Base-by-base conservation (phyloP, 2,888 invertebrate species). In the Hypsopygia costalis region DNA sequence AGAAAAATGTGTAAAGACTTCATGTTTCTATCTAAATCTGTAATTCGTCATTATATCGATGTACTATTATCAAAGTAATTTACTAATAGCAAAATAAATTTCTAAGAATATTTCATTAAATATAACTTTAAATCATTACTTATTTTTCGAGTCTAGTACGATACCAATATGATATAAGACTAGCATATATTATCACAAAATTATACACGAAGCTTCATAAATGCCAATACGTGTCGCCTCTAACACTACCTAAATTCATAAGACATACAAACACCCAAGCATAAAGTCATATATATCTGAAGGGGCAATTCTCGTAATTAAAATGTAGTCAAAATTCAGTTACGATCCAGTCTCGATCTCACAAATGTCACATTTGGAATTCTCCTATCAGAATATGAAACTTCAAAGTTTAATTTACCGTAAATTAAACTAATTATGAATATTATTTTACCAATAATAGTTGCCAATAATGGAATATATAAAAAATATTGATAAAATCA, bases 171-270 rank as follows among this genome's bases (percentile, higher is more conserved):
- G n/a, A n/a, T n/a, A n/a, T 12, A 12, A 31, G n/a, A 8, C 34
- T 34, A 40, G 34, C 12, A 38, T 4, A 7, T 33, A 28, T 31
- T 34, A 39, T 34, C 33, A 34, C 33, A 33, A 39, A 37, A 21
- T 21, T 16, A 34, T 30, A 28, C 11, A 9, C 11, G n/a, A 36
- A 21, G 31, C 29, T 42, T 20, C 22, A 32, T 38, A 32, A 42
- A 16, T 34, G 11, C 25, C 16, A 7, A 11, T 28, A 36, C 12
- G 10, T 20, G 27, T 31, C 12, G 11, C n/a, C n/a, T 16, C 58
- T 69, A 63, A 51, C 54, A 45, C 55, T 58, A 62, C 46, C 43
- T 46, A 52, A 58, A 57, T 60, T 63, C 58, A 64, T 62, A 63
- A 69, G 54, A 62, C 59, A 49, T 51, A 54, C 51, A 58, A 51